phyloP scores from a whole-genome alignment of 2,113 vertebrate genomes.

The Epinephelus cyanopodus region DNA sequence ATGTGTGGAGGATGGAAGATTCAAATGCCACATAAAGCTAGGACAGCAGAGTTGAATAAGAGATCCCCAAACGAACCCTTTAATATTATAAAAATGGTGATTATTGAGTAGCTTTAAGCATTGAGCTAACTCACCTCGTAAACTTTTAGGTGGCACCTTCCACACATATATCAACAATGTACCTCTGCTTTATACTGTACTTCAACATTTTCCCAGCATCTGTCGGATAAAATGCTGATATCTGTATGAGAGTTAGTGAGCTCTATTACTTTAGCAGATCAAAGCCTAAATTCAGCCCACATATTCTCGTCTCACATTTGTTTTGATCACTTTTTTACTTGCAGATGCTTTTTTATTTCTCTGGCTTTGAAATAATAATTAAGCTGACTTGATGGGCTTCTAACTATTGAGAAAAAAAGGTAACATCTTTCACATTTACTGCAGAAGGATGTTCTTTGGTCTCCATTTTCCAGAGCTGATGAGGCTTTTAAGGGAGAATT shows the following conservation, averaged over 20 bases:
- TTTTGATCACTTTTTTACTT: conserved; percentile 8
- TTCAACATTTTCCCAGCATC: background rate
- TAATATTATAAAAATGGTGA: too few relatives aligned
- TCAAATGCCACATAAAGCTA: too few relatives aligned
- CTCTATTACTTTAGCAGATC: background rate
- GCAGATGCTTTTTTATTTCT: background rate
- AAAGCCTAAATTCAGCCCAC: conserved; percentile 6
- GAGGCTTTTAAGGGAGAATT: conserved; percentile 38
- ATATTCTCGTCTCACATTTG: background rate
- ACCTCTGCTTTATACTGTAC: background rate
- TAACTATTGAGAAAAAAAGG: conserved; percentile 3
- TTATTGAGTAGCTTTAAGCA: too few relatives aligned
- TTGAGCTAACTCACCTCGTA: too few relatives aligned
- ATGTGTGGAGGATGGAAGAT: too few relatives aligned
- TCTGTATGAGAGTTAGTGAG: background rate
- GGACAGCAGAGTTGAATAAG: too few relatives aligned
- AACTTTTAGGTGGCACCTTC: background rate
- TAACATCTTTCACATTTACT: conserved; percentile 5
- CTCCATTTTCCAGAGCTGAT: conserved; percentile 15
- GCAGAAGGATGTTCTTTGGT: background rate
- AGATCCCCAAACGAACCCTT: too few relatives aligned
- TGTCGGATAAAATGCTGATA: background rate
- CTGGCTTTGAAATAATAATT: conserved; percentile 2
- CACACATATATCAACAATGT: background rate
- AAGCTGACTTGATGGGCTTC: conserved; percentile 2